Conservation (phyloP, 2,113 vertebrate genomes). For the Artemisiospiza belli region DNA sequence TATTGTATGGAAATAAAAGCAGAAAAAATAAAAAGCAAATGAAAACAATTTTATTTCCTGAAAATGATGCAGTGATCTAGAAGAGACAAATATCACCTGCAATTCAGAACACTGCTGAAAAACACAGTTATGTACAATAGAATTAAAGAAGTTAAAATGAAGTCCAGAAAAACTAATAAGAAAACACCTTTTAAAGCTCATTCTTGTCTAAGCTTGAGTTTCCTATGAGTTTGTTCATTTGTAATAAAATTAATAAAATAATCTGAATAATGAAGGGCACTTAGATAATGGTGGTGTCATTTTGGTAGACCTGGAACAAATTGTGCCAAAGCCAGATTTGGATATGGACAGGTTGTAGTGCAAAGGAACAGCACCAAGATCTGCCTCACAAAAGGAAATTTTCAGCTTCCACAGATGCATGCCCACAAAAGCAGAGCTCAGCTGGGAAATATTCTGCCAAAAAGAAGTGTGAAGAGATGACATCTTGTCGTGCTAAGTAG, state of each 20-base stretch:
- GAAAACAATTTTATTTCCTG: rapidly evolving
- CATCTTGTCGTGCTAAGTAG: background rate
- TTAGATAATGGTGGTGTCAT: background rate
- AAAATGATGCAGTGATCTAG: background rate
- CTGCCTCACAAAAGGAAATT: background rate
- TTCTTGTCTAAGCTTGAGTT: background rate
- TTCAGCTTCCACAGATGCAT: background rate
- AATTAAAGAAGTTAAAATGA: background rate
- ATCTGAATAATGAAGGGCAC: background rate
- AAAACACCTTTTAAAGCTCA: rapidly evolving
- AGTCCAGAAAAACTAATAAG: background rate
- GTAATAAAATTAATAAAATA: background rate
- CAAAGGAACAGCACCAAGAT: background rate
- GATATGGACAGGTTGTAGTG: background rate
- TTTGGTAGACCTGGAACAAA: background rate
- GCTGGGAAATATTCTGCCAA: background rate
- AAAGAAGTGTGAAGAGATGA: background rate
- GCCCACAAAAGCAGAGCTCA: background rate
- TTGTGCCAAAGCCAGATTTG: background rate
- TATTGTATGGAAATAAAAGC: background rate
- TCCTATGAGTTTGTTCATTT: background rate
- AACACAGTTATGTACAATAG: background rate
- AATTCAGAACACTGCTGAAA: background rate
- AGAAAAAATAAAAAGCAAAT: background rate
- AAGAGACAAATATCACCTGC: background rate